Conservation (phyloP, 2,797 vertebrate genomes). For the Sebastes glaucus region DNA sequence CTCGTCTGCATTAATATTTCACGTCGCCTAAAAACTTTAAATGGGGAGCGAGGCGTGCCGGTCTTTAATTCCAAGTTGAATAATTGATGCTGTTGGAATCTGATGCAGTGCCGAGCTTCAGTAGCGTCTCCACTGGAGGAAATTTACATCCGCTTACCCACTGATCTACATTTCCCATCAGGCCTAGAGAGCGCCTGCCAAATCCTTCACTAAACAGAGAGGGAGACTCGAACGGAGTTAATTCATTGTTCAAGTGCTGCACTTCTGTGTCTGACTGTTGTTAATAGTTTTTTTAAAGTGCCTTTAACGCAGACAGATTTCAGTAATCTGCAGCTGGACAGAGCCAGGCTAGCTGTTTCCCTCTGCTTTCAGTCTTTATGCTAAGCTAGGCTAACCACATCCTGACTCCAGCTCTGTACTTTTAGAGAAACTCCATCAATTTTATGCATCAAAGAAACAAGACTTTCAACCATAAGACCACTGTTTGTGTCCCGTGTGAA, state of each 20-base stretch:
- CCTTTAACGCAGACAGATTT: neutral
- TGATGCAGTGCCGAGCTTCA: constrained; percentile 40
- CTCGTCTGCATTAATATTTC: constrained; percentile 52
- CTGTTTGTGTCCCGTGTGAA: too few relatives aligned
- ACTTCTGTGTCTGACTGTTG: neutral
- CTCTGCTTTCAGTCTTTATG: neutral
- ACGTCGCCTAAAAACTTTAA: constrained; percentile 58
- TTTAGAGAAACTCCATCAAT: too few relatives aligned
- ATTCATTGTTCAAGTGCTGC: neutral
- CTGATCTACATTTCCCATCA: constrained; percentile 62
- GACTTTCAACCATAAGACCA: too few relatives aligned
- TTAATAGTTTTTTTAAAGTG: neutral
- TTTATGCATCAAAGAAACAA: too few relatives aligned
- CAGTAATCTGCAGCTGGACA: neutral
- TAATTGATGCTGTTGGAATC: constrained; percentile 58
- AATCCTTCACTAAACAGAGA: neutral
- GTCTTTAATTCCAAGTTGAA: constrained; percentile 55
- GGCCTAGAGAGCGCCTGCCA: constrained; percentile 20
- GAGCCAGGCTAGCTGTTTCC: neutral
- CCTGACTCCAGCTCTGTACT: neutral
- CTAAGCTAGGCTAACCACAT: neutral
- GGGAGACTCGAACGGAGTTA: neutral
- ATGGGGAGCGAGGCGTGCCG: constrained; percentile 26
- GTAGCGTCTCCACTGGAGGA: constrained; percentile 19
- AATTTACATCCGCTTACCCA: constrained; percentile 51